These are phyloP conservation scores for Cotesia congregata DNA, from an alignment of 2,888 invertebrate species.

Conservation along the genomic window DNA sequence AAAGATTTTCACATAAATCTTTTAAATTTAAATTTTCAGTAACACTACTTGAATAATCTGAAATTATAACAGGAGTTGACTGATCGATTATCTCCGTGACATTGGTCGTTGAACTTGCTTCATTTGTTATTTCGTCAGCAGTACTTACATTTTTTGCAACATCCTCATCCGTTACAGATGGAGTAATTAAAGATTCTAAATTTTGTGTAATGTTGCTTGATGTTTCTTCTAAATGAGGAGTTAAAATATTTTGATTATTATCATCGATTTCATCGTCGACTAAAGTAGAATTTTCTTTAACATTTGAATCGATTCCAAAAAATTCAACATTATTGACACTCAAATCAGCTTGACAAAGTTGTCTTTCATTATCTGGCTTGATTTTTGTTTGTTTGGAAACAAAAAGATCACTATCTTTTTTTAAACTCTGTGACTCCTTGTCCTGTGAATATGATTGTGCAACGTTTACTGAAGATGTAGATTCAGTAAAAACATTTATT, in stretches of 20 bases:
- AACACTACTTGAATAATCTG: background rate
- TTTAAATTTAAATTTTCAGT: background rate
- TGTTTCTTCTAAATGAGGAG: background rate
- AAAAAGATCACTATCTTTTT: background rate
- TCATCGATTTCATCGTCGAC: background rate
- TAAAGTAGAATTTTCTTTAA: background rate
- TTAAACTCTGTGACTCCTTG: background rate
- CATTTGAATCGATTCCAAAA: background rate
- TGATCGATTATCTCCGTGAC: background rate
- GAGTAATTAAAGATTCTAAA: background rate
- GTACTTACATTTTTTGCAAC: background rate
- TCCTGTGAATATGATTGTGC: background rate
- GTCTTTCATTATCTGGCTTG: background rate
- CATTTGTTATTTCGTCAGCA: background rate
- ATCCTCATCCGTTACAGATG: background rate
- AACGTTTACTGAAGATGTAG: background rate
- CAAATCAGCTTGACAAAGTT: background rate
- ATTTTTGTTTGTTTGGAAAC: background rate
- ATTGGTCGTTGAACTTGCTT: background rate
- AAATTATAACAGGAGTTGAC: background rate
- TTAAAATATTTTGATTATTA: background rate
- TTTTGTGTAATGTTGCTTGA: background rate
- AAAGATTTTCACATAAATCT: background rate
- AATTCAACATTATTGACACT: background rate
- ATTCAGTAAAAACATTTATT: background rate